Evolutionary conservation across 2,888 invertebrate species (phyloP).

Genomic region (Netelia inedita): DNA sequence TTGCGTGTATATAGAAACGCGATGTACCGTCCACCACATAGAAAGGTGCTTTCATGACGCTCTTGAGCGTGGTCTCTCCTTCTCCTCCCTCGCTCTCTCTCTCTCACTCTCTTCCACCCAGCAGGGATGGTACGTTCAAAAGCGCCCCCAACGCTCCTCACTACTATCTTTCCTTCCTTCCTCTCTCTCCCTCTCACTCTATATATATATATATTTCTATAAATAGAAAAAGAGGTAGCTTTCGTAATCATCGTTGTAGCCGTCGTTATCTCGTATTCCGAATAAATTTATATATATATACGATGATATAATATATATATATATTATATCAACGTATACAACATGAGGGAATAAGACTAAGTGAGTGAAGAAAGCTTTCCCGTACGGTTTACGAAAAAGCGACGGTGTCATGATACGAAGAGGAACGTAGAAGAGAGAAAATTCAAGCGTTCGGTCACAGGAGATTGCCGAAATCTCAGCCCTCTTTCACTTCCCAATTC

Average conservation of each 20-base stretch:
- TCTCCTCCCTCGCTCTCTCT: not conserved
- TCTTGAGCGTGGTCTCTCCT: not conserved
- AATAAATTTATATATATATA: not conserved
- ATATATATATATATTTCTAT: constrained; percentile 17
- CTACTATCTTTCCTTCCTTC: not conserved
- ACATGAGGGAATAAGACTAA: not conserved
- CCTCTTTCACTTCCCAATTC: constrained; percentile 47
- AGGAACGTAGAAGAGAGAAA: constrained; percentile 46
- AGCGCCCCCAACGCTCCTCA: constrained; percentile 39
- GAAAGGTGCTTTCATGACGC: constrained; percentile 61
- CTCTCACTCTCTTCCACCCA: not conserved
- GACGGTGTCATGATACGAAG: not conserved
- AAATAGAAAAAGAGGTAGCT: constrained; percentile 47
- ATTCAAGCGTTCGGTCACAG: constrained; percentile 66
- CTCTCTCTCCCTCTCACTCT: not conserved
- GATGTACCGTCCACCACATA: constrained; percentile 1
- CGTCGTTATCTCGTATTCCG: constrained; percentile 42
- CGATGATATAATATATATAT: not conserved
- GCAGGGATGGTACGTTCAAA: constrained; percentile 43
- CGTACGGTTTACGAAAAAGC: constrained; percentile 10
- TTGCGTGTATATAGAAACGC: constrained; percentile 46
- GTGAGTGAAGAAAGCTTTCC: constrained; percentile 1
- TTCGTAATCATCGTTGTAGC: constrained; percentile 50
- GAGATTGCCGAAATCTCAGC: constrained; percentile 48
- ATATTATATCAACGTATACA: not conserved